These are phyloP conservation scores for Lagocephalus sceleratus DNA, from an alignment of 2,797 vertebrate genomes.

Conservation along the genomic window DNA sequence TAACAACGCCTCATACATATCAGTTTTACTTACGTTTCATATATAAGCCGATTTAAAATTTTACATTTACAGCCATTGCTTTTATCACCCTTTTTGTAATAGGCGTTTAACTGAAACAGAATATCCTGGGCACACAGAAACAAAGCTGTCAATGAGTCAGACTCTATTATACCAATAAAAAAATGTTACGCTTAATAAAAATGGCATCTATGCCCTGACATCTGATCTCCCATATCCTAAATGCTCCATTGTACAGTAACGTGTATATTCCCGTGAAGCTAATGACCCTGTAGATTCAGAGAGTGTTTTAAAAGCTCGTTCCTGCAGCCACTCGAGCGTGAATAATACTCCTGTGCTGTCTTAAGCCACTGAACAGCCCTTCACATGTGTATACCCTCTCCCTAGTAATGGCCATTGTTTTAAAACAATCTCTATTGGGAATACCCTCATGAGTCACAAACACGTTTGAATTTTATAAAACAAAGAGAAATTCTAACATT, in stretches of 20 bases:
- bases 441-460: slow-evolving; percentile 31
- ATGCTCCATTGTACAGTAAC: slow-evolving; percentile 16
- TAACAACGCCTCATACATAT: too few species aligned
- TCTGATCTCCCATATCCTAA: slow-evolving; percentile 32
- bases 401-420: slow-evolving; percentile 36
- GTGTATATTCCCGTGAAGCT: slow-evolving; percentile 21
- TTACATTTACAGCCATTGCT: too few species aligned
- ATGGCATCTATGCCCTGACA: neutral
- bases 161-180: too few species aligned
- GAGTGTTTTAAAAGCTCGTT: slow-evolving; percentile 51
- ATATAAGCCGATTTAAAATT: too few species aligned
- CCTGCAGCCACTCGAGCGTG: slow-evolving; percentile 48
- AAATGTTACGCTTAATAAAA: neutral
- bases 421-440: slow-evolving; percentile 51
- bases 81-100: too few species aligned
- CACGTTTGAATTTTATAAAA: neutral
- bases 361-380: slow-evolving; percentile 41
- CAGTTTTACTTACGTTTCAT: too few species aligned
- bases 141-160: too few species aligned
- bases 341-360: slow-evolving; percentile 52
- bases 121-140: too few species aligned
- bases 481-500: neutral
- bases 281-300: slow-evolving; percentile 71
- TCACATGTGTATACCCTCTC: slow-evolving; percentile 26
- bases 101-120: too few species aligned